Conservation (phyloP, 2,888 invertebrate species). For the Flabesymbios commensalis region DNA sequence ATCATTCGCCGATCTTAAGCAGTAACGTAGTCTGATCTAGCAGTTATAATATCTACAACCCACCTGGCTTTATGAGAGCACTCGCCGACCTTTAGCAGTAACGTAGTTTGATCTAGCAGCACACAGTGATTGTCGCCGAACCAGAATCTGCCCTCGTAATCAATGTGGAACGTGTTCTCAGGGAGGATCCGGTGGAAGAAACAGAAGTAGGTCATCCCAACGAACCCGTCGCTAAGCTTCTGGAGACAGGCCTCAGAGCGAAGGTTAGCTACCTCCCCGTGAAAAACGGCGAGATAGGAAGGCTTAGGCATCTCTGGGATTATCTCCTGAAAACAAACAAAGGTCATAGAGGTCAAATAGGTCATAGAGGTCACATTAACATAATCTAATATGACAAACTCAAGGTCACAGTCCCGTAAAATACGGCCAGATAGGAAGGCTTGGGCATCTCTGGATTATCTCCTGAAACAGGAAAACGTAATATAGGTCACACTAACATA, state of each 20-base stretch:
- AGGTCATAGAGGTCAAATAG: too few species aligned
- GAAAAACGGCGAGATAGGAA: conserved; percentile 31
- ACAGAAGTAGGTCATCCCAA: conserved; percentile 41
- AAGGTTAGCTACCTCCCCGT: conserved; percentile 39
- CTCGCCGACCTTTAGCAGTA: conserved; percentile 20
- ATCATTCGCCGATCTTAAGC: too few species aligned
- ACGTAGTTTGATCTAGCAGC: conserved; percentile 23
- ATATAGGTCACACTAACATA: too few species aligned
- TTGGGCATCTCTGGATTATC: conserved; percentile 73
- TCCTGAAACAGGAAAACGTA: too few species aligned
- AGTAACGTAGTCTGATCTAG: neutral
- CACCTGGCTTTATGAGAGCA: conserved; percentile 23
- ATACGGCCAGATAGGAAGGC: conserved; percentile 34
- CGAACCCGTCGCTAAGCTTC: conserved; percentile 30
- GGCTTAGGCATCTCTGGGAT: conserved; percentile 73
- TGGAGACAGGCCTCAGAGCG: conserved; percentile 36
- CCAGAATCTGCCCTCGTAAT: conserved; percentile 27
- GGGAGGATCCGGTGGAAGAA: conserved; percentile 40
- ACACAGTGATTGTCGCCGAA: conserved; percentile 26
- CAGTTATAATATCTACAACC: conserved; percentile 18
- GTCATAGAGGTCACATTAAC: too few species aligned
- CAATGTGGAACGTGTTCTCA: conserved; percentile 39
- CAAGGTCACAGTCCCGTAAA: conserved; percentile 39
- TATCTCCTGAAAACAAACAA: too few species aligned
- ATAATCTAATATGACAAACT: too few species aligned